A percentile compares a stretch with the other conserved stretches of the same genome.
phyloP scores from a whole-genome alignment of 2,113 vertebrate genomes.

The Seriola aureovittata region DNA sequence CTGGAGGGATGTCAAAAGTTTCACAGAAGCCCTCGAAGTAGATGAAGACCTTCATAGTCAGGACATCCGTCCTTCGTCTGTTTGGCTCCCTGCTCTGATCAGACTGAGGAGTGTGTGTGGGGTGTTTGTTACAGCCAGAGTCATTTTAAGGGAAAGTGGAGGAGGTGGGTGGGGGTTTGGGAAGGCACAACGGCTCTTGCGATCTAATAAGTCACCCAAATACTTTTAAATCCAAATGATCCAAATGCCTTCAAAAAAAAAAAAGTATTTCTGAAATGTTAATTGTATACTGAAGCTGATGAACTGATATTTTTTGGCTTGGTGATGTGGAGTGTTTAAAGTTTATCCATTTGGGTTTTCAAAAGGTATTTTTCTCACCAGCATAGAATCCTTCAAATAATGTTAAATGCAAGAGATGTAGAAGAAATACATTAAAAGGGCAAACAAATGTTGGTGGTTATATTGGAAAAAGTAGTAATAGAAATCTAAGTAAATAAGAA shows the following conservation, averaged over 20 bases:
- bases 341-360: neutral
- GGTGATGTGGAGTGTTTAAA: neutral
- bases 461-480: no score
- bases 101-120: conserved; percentile 13
- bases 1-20: conserved; percentile 79
- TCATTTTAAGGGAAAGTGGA: neutral
- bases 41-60: conserved; percentile 83
- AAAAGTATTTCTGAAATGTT: neutral
- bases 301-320: neutral
- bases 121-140: conserved; percentile 5
- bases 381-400: neutral
- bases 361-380: neutral
- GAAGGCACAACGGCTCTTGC: neutral
- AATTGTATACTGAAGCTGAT: neutral
- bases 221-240: neutral
- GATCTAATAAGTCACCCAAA: neutral
- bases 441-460: neutral
- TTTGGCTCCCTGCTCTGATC: neutral
- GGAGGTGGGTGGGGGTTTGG: neutral
- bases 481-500: no score
- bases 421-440: neutral
- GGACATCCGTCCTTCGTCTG: conserved; percentile 4
- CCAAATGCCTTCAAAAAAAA: neutral
- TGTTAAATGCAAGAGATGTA: neutral
- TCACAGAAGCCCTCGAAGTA: conserved; percentile 83